Evolutionary conservation across 2,888 invertebrate species (phyloP).

Genomic region (Phragmatobia fuliginosa): DNA sequence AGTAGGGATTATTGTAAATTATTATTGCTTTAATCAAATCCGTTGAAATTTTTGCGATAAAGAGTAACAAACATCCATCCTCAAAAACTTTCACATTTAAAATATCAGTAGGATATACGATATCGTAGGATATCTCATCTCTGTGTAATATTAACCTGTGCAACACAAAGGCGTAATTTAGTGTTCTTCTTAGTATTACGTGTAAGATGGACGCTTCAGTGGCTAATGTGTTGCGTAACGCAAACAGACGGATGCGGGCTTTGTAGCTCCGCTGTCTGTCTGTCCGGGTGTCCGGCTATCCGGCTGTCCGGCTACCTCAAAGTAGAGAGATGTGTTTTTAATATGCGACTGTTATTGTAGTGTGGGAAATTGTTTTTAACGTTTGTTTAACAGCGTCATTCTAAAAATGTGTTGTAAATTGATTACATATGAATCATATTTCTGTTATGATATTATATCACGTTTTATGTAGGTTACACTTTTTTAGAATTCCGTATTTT

Average conservation of each 20-base stretch:
- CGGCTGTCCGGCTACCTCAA: slow-evolving; percentile 28
- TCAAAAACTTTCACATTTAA: too few relatives aligned
- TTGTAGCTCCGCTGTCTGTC: slow-evolving; percentile 40
- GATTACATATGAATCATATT: background rate
- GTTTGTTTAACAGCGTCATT: background rate
- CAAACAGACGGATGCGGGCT: slow-evolving; percentile 59
- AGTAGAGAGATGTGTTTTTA: slow-evolving; percentile 1
- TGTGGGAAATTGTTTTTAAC: background rate
- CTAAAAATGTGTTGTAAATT: background rate
- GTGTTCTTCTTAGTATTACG: slow-evolving; percentile 75
- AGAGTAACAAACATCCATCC: too few relatives aligned
- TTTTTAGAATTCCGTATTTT: too few relatives aligned
- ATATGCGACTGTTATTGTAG: slow-evolving; percentile 18
- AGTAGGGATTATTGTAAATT: too few relatives aligned
- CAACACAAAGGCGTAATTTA: slow-evolving; percentile 66
- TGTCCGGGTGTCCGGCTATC: slow-evolving; percentile 34
- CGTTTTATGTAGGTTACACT: background rate
- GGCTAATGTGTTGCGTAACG: slow-evolving; percentile 63
- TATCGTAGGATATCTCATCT: too few relatives aligned
- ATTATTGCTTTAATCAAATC: too few relatives aligned
- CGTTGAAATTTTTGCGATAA: too few relatives aligned
- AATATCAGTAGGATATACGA: too few relatives aligned
- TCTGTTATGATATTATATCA: background rate
- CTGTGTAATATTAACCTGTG: slow-evolving; percentile 50
- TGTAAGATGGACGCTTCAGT: slow-evolving; percentile 51